Evolutionary conservation across 1,140 invertebrate species (phyloP), one percentile per base, ranked within the genome.

Genomic region (Panagrolaimus sp.): DNA sequence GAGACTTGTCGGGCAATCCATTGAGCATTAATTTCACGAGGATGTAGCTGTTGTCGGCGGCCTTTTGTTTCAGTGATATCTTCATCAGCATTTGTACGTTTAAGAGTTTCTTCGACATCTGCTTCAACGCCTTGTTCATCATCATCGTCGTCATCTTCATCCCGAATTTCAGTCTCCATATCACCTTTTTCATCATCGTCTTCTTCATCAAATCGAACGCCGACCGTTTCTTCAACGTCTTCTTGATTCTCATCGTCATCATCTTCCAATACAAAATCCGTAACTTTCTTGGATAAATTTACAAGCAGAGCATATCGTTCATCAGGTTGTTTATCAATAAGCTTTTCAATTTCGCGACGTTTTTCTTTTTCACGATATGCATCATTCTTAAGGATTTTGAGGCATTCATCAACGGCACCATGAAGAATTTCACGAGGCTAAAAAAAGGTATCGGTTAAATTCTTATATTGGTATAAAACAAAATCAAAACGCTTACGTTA

Each of bases 1-100:
- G 92, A 93, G 0, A 99, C 87, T 71, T 92, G 89, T 73, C 96
- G 87, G 85, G 99, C 96, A 44, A 99, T 87, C 96, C 96, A 99
- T 85, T 98, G 98, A 4, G 96, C 96, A 87, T 98, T 96, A 77
- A 99, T 97, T 80, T 98, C 94, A 72, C 94, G 86, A 0, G 96
- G 93, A 28, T 72, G 76, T 15, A 83, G 78, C 45, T 44, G 79
- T 65, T 28, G 82, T 73, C n/a, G 83, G 81, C 69, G 85, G 73
- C 89, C 88, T 1, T 90, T 89, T 24, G 26, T 21, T 84, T 93
- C 91, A 84, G 92, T 91, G 12, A 90, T 91, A 83, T 94, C 91
- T 62, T 90, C 90, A 58, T 90, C 90, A 75, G 91, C 90, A 67
- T 84, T 76, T 76, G 85, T 84, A 45, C 91, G 89, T 71, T 90